Base-by-base conservation (phyloP, 2,888 invertebrate genomes). In the Patella ulyssiponensis region DNA sequence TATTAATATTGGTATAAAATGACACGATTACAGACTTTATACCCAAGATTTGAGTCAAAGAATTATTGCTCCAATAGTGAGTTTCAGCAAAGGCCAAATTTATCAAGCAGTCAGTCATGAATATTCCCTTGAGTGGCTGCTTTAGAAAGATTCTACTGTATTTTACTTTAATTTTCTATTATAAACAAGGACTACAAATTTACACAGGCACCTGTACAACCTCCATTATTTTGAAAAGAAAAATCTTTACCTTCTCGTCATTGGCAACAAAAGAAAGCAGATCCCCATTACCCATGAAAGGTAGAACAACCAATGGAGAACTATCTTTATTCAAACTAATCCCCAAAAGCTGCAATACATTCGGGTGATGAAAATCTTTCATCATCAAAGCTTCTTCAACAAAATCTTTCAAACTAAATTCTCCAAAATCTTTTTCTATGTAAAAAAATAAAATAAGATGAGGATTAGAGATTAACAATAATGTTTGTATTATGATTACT, bases 241-340 rank as follows among this genome's bases (percentile, higher is more conserved):
- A 64, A 64, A 3, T 64, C 15, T 86, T 83, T 80, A 90, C 89
- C 79, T 90, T 88, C 4, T 84, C 76, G 56, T 89, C 88, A 74
- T 89, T 79, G 14, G 89, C 77, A 69, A 92, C 87, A 81, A 85
- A 91, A 5, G 89, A 86, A 27, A 90, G 82, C 33, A 91, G 85
- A 75, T 93, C 92, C 23, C 93, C 93, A 76, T 92, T 89, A 52
- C 86, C 86, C 93, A 93, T 93, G 84, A 88, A 93, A 51, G 93
- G 92, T 74, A 92, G 91, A 52, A 93, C 88, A 64, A 93, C 91
- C 80, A 92, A 90, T 0, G 93, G 93, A 71, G 87, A 85, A n/a
- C 91, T 90, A 54, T 87, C 85, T 7, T 88, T 86, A 33, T 90
- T 89, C 72, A 92, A 89, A 33, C 90, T 88, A 20, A 93, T 91